Evolutionary conservation across 2,888 invertebrate species (phyloP).

Genomic region (Cosmorhoe ocellata): DNA sequence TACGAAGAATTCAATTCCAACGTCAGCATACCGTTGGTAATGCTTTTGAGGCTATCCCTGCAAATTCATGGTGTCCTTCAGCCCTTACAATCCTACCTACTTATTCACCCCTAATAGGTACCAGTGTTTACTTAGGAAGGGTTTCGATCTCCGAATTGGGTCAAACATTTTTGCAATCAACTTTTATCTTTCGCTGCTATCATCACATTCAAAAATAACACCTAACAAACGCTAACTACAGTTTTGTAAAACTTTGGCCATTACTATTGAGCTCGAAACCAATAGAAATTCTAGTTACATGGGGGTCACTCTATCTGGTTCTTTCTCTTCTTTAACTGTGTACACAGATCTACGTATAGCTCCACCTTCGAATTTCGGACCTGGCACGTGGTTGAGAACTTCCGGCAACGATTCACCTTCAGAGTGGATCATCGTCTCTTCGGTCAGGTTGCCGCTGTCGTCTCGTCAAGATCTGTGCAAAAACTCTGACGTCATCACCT

Average conservation of each 20-base stretch:
- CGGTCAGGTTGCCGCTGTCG: constrained; percentile 66
- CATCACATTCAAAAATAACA: constrained; percentile 11
- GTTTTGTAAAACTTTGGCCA: constrained; percentile 32
- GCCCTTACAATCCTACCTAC: no score
- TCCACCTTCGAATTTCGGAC: constrained; percentile 61
- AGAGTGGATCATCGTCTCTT: constrained; percentile 69
- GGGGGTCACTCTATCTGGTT: constrained; percentile 66
- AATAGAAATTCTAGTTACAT: constrained; percentile 50
- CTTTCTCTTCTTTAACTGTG: constrained; percentile 64
- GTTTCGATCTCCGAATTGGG: neutral
- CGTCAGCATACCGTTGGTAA: no score
- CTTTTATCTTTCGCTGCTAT: neutral
- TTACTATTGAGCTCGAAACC: constrained; percentile 32
- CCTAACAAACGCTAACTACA: constrained; percentile 28
- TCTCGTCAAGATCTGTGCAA: constrained; percentile 78
- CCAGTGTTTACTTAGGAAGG: neutral
- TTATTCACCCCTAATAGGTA: no score
- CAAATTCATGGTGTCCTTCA: no score
- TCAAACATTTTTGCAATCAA: neutral
- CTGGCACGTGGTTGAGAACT: constrained; percentile 72
- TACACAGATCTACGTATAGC: constrained; percentile 69
- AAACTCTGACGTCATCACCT: constrained; percentile 70
- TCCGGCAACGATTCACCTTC: constrained; percentile 75
- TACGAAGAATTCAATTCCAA: no score
- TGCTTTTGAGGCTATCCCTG: no score